These are phyloP conservation scores for Albula goreensis DNA, from an alignment of 2,113 vertebrate genomes.

Conservation along the genomic window DNA sequence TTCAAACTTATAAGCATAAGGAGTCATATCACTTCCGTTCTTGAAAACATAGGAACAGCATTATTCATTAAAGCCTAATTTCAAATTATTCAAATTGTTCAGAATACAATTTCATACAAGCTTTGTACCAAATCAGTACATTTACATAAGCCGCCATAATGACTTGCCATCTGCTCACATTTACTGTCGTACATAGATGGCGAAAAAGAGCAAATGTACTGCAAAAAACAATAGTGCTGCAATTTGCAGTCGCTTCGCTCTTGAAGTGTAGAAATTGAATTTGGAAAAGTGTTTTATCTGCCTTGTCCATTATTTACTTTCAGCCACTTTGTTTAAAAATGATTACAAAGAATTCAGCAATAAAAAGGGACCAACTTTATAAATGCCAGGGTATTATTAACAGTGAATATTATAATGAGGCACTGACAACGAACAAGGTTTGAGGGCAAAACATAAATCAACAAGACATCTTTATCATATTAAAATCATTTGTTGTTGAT, in stretches of 20 bases:
- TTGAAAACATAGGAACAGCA: background rate
- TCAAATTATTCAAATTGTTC: background rate
- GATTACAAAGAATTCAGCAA: conserved; percentile 8
- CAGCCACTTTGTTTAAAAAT: background rate
- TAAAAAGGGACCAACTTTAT: conserved; percentile 63
- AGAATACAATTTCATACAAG: background rate
- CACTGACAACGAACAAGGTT: conserved; percentile 37
- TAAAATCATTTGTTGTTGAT: background rate
- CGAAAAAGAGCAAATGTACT: background rate
- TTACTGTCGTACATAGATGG: background rate
- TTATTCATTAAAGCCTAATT: background rate
- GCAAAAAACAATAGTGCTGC: background rate
- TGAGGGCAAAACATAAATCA: conserved; percentile 7
- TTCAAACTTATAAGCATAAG: too few relatives aligned
- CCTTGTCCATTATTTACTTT: background rate
- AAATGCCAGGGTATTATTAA: conserved; percentile 53
- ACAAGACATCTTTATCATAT: background rate
- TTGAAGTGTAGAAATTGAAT: background rate
- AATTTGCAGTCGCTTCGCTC: background rate
- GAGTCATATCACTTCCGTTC: too few relatives aligned
- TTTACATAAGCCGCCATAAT: background rate
- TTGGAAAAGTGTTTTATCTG: background rate
- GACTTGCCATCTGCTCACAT: background rate
- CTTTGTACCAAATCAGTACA: background rate
- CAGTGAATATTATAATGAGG: conserved; percentile 38